These are phyloP conservation scores for Plagiodera versicolora DNA, from an alignment of 2,888 invertebrate genomes.

Conservation along the genomic window DNA sequence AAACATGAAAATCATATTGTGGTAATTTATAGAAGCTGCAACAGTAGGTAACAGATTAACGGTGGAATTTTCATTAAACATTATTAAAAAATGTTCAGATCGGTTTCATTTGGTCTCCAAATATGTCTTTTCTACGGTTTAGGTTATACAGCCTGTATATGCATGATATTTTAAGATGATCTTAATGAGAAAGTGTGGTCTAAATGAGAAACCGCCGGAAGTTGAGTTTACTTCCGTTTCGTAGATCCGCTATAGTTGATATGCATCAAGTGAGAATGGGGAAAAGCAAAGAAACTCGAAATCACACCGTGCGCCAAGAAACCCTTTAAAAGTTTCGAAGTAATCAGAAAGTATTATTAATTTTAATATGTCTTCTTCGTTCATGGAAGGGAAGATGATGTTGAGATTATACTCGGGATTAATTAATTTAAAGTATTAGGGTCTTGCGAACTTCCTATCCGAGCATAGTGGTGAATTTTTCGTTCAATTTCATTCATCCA, in stretches of 20 bases:
- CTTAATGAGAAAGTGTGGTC: slow-evolving; percentile 7
- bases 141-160: too few relatives aligned
- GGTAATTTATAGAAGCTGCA: too few relatives aligned
- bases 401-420: slow-evolving; percentile 42
- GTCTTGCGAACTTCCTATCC: neutral
- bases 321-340: slow-evolving; percentile 45
- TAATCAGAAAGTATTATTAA: slow-evolving; percentile 49
- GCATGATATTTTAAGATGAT: neutral
- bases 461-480: neutral
- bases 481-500: neutral
- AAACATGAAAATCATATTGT: too few relatives aligned
- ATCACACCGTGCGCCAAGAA: slow-evolving; percentile 17
- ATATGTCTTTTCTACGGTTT: too few relatives aligned
- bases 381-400: slow-evolving; percentile 42
- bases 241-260: slow-evolving; percentile 36
- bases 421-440: slow-evolving; percentile 38
- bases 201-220: slow-evolving; percentile 19
- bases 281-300: slow-evolving; percentile 6
- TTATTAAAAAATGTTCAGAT: too few relatives aligned
- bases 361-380: slow-evolving; percentile 45
- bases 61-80: too few relatives aligned
- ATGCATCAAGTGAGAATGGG: slow-evolving; percentile 41
- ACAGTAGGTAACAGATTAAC: too few relatives aligned
- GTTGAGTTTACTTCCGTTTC: slow-evolving; percentile 34
- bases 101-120: too few relatives aligned